Evolutionary conservation across 2,888 invertebrate species (phyloP).

Genomic region (Lycocerus yunnanus): DNA sequence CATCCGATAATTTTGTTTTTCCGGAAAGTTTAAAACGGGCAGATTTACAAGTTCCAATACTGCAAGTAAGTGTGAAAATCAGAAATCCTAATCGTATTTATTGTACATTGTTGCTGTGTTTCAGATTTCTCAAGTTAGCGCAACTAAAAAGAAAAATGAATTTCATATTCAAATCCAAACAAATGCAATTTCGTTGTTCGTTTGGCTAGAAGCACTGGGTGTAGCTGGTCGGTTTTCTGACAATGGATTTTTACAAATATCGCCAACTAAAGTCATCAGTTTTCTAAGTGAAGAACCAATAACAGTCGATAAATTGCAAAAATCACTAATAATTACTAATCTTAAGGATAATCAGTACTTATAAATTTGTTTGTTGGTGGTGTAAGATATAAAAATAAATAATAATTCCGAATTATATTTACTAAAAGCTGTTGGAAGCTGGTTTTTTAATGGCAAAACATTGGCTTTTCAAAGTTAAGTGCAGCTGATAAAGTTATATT

Average conservation of each 20-base stretch:
- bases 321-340: slow-evolving; percentile 44
- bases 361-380: neutral
- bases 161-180: slow-evolving; percentile 54
- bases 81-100: neutral
- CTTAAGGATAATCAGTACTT: slow-evolving; percentile 34
- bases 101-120: neutral
- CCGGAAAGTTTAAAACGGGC: slow-evolving; percentile 63
- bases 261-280: slow-evolving; percentile 37
- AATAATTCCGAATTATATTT: no score
- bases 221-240: slow-evolving; percentile 70
- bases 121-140: slow-evolving; percentile 39
- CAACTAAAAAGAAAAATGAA: slow-evolving; percentile 34
- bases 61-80: slow-evolving; percentile 54
- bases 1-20: slow-evolving; percentile 72
- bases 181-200: slow-evolving; percentile 66
- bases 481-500: no score
- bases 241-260: slow-evolving; percentile 67
- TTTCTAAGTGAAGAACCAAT: slow-evolving; percentile 40
- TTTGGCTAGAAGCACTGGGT: slow-evolving; percentile 67
- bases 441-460: no score
- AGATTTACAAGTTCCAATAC: slow-evolving; percentile 58
- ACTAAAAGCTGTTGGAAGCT: no score
- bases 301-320: slow-evolving; percentile 36
- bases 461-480: no score
- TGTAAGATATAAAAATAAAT: no score